A percentile compares a stretch with the other conserved stretches of the same genome.
These are phyloP conservation scores for Myotis lucifugus DNA, from an alignment of 2,113 vertebrate species.

Conservation along the genomic window DNA sequence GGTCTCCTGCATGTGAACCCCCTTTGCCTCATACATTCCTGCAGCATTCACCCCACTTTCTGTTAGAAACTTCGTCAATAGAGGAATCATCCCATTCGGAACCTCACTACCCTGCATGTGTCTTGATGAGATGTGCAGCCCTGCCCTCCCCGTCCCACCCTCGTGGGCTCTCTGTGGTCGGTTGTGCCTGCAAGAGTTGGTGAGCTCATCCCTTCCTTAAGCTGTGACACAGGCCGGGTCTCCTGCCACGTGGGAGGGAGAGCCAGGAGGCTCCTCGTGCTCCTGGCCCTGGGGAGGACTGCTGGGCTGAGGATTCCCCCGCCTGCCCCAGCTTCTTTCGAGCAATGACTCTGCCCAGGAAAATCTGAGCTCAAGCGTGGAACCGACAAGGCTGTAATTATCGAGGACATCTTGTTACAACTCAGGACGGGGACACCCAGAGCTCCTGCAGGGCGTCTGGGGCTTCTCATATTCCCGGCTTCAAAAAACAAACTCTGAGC, in stretches of 20 bases:
- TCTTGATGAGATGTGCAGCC: not conserved
- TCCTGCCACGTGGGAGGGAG: conserved; percentile 14
- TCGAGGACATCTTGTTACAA: conserved; percentile 63
- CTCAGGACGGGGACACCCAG: conserved; percentile 3
- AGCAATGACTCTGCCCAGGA: conserved; percentile 63
- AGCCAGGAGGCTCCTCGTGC: conserved; percentile 28
- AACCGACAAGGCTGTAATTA: conserved; percentile 63
- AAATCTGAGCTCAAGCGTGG: conserved; percentile 77
- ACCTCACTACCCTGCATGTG: not conserved
- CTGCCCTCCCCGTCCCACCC: fast-evolving
- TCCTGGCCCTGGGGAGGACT: conserved; percentile 54
- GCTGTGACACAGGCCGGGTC: not conserved
- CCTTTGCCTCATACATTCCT: not conserved
- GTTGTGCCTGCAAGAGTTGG: not conserved
- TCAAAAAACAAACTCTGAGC: conserved; percentile 52
- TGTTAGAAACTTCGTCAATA: not conserved
- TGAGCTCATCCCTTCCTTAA: not conserved
- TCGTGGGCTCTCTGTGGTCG: not conserved
- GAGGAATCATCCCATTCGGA: conserved; percentile 5
- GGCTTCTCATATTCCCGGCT: conserved; percentile 35
- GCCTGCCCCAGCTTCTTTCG: conserved; percentile 8
- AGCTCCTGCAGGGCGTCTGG: conserved; percentile 43
- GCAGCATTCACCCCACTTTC: not conserved
- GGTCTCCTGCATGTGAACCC: not conserved
- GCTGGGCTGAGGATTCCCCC: not conserved